These are phyloP conservation scores for Heterotilapia buettikoferi DNA, from an alignment of 2,113 vertebrate species.

Conservation along the genomic window DNA sequence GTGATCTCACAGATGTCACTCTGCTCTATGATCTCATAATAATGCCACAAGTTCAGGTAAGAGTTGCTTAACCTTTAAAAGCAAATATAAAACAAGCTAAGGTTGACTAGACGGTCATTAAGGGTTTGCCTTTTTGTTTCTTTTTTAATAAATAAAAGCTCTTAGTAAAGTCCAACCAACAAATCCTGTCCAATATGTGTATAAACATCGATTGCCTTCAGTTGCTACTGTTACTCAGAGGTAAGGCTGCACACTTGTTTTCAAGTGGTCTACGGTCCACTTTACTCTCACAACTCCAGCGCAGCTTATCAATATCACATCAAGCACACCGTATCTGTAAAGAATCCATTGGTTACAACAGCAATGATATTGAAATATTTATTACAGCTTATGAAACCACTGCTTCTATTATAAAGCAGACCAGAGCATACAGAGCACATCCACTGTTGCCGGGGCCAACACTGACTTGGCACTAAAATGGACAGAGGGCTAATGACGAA, in stretches of 20 bases:
- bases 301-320: neutral
- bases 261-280: neutral
- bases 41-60: neutral
- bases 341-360: conserved; percentile 44
- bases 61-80: neutral
- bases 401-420: conserved; percentile 53
- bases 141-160: neutral
- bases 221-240: neutral
- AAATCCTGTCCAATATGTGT: neutral
- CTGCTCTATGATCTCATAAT: neutral
- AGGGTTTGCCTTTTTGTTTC: neutral
- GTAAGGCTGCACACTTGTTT: neutral
- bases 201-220: neutral
- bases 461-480: conserved; percentile 48
- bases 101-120: neutral
- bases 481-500: conserved; percentile 43
- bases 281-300: neutral
- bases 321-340: conserved; percentile 9
- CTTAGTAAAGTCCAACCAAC: neutral
- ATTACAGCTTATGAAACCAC: conserved; percentile 66
- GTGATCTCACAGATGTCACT: neutral
- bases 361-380: conserved; percentile 57
- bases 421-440: conserved; percentile 62
- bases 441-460: conserved; percentile 44
- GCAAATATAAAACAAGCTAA: neutral